Evolutionary conservation across 1,140 invertebrate genomes (phyloP).

Genomic region (Harpegnathos saltator): DNA sequence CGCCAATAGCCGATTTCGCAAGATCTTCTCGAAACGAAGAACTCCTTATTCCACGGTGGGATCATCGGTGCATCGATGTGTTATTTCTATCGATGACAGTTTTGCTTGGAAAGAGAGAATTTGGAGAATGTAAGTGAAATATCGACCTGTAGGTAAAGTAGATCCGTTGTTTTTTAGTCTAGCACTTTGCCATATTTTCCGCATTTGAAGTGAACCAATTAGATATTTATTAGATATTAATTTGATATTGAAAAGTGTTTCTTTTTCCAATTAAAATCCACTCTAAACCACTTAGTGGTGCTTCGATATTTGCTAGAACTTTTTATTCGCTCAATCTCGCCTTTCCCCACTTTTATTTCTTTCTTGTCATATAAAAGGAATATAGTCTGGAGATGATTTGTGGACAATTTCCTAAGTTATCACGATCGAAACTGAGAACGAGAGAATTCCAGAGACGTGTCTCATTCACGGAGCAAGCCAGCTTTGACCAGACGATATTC

Average conservation of each 20-base stretch:
- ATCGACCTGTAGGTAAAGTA: not conserved
- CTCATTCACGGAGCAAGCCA: not conserved
- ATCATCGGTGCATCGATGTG: no score
- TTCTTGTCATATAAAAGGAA: not conserved
- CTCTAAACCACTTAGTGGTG: not conserved
- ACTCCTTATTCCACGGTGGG: not conserved
- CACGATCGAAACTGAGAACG: slow-evolving; percentile 24
- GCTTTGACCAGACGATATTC: not conserved
- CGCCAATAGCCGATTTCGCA: not conserved
- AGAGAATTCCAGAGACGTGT: slow-evolving; percentile 33
- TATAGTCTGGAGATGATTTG: not conserved
- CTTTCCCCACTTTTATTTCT: not conserved
- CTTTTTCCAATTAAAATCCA: no score
- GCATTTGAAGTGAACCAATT: not conserved
- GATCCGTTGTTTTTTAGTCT: not conserved
- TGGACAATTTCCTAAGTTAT: not conserved
- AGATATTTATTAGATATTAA: not conserved
- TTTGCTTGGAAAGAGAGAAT: not conserved
- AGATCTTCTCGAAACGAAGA: not conserved
- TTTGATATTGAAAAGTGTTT: no score
- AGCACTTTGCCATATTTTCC: no score
- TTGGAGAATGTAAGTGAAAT: not conserved
- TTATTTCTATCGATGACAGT: no score
- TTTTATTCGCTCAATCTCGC: not conserved
- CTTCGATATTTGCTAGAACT: not conserved